phyloP scores from a whole-genome alignment of 2,113 vertebrate genomes.

The Labrus mixtus region DNA sequence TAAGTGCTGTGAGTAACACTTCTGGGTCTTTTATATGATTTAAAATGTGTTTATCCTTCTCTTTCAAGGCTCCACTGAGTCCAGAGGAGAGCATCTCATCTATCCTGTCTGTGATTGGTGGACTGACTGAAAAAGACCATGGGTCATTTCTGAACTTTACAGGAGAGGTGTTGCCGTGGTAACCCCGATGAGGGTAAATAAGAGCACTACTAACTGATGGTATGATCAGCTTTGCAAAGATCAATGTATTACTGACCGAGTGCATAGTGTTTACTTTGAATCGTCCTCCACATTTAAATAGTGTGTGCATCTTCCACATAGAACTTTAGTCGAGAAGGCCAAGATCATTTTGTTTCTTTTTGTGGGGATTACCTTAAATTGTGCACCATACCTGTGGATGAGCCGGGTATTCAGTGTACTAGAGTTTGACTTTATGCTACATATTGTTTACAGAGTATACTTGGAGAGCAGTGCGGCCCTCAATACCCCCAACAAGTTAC shows the following conservation, averaged over 20 bases:
- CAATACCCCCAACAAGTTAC: neutral
- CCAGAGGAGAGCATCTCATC: slow-evolving; percentile 74
- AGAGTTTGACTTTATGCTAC: too few species aligned
- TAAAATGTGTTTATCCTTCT: neutral
- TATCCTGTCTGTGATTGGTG: slow-evolving; percentile 76
- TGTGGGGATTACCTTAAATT: neutral
- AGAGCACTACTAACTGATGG: neutral
- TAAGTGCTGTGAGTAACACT: too few species aligned
- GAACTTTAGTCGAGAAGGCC: neutral
- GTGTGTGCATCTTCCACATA: neutral
- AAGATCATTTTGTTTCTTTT: neutral
- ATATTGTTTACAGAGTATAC: too few species aligned
- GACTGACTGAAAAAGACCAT: slow-evolving; percentile 75
- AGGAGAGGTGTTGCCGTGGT: slow-evolving; percentile 77
- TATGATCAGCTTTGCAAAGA: neutral
- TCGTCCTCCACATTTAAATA: neutral
- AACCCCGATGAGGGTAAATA: slow-evolving; percentile 35
- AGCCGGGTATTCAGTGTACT: neutral
- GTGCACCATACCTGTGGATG: neutral
- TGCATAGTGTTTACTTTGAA: neutral
- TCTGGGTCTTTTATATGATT: neutral
- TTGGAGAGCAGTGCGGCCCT: neutral
- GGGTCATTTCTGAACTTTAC: slow-evolving; percentile 78
- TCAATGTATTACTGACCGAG: neutral
- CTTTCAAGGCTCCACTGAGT: slow-evolving; percentile 71